Conservation (phyloP, 2,888 invertebrate genomes). For the Tipula confusa region DNA sequence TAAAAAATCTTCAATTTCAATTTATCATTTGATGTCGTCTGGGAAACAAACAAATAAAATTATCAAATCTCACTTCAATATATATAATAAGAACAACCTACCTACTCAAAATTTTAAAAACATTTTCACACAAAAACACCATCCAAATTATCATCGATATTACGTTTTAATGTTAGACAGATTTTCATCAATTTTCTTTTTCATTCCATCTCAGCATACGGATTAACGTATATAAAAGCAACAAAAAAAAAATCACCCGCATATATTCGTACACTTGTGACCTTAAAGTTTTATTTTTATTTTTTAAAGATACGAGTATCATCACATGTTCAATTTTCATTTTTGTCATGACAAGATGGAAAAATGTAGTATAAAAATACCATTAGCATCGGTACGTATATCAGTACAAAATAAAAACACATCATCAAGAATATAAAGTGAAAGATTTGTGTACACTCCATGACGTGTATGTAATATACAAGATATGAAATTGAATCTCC, state of each 20-base stretch:
- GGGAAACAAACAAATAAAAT: background rate
- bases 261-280: background rate
- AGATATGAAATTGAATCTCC: background rate
- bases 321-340: background rate
- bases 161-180: background rate
- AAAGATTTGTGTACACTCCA: background rate
- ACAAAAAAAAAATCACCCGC: background rate
- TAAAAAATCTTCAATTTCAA: background rate
- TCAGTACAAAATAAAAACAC: background rate
- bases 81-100: background rate
- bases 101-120: background rate
- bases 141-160: slow-evolving; percentile 12
- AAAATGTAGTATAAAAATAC: background rate
- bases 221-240: too few species aligned
- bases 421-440: background rate
- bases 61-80: background rate
- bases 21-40: background rate
- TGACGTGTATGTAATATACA: background rate
- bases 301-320: background rate
- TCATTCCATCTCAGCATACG: background rate
- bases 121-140: background rate
- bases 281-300: background rate
- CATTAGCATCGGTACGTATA: background rate
- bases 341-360: background rate
- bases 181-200: background rate